Evolutionary conservation across 2,888 invertebrate species (phyloP).

Genomic region (Empis stercorea): DNA sequence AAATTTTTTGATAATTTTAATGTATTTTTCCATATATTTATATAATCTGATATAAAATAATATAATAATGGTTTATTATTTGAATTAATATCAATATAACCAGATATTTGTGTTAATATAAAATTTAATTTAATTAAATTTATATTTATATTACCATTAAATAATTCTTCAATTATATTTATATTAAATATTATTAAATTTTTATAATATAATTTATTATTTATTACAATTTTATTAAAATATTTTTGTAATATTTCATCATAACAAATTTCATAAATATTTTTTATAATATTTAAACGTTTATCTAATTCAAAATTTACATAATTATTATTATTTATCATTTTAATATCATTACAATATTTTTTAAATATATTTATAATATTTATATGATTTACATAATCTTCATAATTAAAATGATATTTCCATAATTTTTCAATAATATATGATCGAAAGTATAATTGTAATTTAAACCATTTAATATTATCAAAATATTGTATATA

Average conservation of each 20-base stretch:
- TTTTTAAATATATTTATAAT: neutral
- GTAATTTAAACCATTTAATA: neutral
- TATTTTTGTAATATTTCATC: no score
- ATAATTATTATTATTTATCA: no score
- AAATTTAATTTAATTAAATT: neutral
- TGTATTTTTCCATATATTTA: neutral
- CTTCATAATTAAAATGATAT: neutral
- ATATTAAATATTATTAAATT: neutral
- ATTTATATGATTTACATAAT: neutral
- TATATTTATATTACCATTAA: neutral
- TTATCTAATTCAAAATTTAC: no score
- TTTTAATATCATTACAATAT: neutral
- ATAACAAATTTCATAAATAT: no score
- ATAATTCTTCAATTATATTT: neutral
- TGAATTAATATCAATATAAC: neutral
- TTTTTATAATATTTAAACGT: no score
- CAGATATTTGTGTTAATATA: neutral
- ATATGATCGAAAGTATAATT: neutral
- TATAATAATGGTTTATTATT: neutral
- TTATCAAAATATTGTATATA: neutral
- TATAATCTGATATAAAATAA: neutral
- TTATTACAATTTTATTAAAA: neutral
- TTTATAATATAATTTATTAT: neutral
- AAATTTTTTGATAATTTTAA: neutral
- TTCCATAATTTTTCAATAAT: neutral